These are phyloP conservation scores for Apostichopus leukothele DNA, from an alignment of 53 echinoderm and acorn worm genomes.

Conservation along the genomic window DNA sequence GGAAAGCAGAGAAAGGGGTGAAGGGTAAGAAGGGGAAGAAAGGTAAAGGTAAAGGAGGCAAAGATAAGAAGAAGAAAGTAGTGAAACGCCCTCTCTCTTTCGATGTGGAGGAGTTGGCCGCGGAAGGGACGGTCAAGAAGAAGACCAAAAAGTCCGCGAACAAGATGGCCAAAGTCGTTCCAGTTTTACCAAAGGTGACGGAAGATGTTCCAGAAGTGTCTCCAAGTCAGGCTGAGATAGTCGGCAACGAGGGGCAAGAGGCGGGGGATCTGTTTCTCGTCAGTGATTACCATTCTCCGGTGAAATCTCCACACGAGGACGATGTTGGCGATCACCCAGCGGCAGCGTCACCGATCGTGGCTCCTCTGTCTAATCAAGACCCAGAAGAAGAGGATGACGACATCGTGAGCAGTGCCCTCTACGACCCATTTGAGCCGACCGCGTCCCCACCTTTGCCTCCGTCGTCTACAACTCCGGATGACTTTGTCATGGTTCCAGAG, in stretches of 20 bases:
- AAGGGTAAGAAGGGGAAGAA: slow-evolving; percentile 49
- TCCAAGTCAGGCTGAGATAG: slow-evolving; percentile 21
- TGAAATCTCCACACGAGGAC: slow-evolving; percentile 15
- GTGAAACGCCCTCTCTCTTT: slow-evolving; percentile 59
- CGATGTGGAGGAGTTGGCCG: slow-evolving; percentile 53
- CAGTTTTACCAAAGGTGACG: neutral
- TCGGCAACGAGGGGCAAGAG: neutral
- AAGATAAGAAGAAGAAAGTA: slow-evolving; percentile 54
- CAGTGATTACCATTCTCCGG: slow-evolving; percentile 41
- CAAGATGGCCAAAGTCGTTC: slow-evolving; percentile 31
- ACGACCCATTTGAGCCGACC: slow-evolving; percentile 96
- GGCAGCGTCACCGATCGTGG: neutral
- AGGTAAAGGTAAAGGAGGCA: slow-evolving; percentile 30
- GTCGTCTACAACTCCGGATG: slow-evolving; percentile 48
- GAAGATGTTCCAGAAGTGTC: slow-evolving; percentile 7
- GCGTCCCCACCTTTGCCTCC: slow-evolving; percentile 69
- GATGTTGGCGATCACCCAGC: neutral
- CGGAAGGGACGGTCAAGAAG: slow-evolving; percentile 12
- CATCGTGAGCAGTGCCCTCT: slow-evolving; percentile 41
- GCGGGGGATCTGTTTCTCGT: slow-evolving; percentile 6
- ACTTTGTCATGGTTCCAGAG: neutral
- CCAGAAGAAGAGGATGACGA: slow-evolving; percentile 10
- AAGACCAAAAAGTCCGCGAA: slow-evolving; percentile 44
- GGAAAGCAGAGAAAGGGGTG: slow-evolving; percentile 28
- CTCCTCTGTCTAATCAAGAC: neutral